Base-by-base conservation (phyloP, 1,140 invertebrate genomes). In the Euwallacea similis region DNA sequence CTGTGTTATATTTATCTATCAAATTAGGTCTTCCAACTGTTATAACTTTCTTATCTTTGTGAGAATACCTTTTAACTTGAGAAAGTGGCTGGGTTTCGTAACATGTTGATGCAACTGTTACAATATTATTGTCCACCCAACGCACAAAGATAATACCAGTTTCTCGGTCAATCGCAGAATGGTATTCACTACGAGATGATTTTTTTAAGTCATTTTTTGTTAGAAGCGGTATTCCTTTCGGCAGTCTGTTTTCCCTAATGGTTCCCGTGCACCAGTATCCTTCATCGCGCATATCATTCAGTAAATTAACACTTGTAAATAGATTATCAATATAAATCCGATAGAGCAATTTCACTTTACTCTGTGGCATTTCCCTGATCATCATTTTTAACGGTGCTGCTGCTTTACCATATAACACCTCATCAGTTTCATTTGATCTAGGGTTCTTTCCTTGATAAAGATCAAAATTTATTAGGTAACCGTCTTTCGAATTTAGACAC, bases 121-220 rank as follows among this genome's bases (percentile, higher is more conserved):
- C n/a, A n/a, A n/a, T 68, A 50, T 71, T 74, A 74, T 78, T 80
- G 54, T 81, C 78, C 43, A 75, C 69, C 74, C 78, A 79, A 46
- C 71, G 53, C 11, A 78, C 72, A 41, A 79, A 33, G n/a, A 78
- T 72, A 54, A 76, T 74, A 11, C 69, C 69, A 71, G 71, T 68
- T 41, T 60, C 58, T 50, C 16, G n/a, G 43, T 74, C 73, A 15
- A 73, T 43, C 10, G 54, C 21, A 10, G 11, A 71, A 16, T 46
- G 2, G 50, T 58, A 66, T 55, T 58, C 15, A 50, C 73, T 69
- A 13, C 73, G 13, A 33, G 13, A 16, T 9, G 63, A 46, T 50
- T 66, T 65, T 61, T n/a, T n/a, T n/a, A n/a, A n/a, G n/a, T n/a
- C n/a, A n/a, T n/a, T n/a, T n/a, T n/a, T n/a, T n/a, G n/a, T n/a